phyloP scores from a whole-genome alignment of 2,113 vertebrate species.

The Microtus pennsylvanicus region DNA sequence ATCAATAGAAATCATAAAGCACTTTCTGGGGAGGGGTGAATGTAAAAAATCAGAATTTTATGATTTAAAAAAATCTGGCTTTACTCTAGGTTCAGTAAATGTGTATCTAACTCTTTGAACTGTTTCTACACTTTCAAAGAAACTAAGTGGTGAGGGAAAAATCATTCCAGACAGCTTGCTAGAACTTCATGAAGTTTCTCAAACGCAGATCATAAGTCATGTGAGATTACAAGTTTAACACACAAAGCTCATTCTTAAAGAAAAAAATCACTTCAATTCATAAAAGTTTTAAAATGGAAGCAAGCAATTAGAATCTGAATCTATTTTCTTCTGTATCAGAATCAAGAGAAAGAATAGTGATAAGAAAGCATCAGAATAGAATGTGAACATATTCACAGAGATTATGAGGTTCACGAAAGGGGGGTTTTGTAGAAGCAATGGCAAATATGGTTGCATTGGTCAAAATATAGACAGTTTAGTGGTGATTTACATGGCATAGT shows the following conservation, averaged over 20 bases:
- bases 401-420: constrained; percentile 1
- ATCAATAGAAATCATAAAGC: neutral
- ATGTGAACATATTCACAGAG: constrained; percentile 28
- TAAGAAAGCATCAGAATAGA: neutral
- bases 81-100: neutral
- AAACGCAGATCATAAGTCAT: neutral
- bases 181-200: neutral
- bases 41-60: constrained; percentile 10
- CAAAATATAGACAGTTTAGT: constrained; percentile 64
- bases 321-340: neutral
- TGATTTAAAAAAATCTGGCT: neutral
- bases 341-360: neutral
- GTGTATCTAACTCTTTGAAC: neutral
- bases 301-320: constrained; percentile 11
- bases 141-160: neutral
- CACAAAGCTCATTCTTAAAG: neutral
- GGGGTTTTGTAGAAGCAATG: neutral
- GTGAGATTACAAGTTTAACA: neutral
- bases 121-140: neutral
- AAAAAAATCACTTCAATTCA: neutral
- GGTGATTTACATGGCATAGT: constrained; percentile 19
- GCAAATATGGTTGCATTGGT: constrained; percentile 53
- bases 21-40: neutral
- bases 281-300: constrained; percentile 16
- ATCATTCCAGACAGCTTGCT: neutral